Evolutionary conservation across 2,888 invertebrate species (phyloP), one percentile per base, ranked within the genome.

Genomic region (Melinaea marsaeus): DNA sequence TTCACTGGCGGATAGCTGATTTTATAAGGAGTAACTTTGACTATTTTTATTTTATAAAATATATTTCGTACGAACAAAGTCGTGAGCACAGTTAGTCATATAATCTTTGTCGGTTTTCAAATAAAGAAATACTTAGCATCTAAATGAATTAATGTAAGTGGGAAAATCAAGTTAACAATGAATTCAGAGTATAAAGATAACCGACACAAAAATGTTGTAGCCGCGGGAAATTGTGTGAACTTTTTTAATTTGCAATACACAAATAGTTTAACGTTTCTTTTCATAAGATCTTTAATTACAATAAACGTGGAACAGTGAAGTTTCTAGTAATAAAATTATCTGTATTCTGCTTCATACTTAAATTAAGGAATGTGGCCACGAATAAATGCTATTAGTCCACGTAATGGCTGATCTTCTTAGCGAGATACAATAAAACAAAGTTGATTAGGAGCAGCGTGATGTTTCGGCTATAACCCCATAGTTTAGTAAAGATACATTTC

Each of bases 341-440:
- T 66, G 62, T 65, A 67, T 61, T 55, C 58, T 42, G 56, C 59
- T 60, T 61, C 57, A 57, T 55, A 45, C 47, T 63, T 68, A 63
- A 63, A 61, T 63, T 64, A 67, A 64, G 62, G 67, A 67, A 68
- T 64, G 67, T 67, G 60, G 63, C 70, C 74, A 72, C 76, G 77
- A 78, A 83, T 83, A 80, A 78, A 80, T 76, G 71, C 77, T 76
- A 80, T 83, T 83, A 81, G 74, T 68, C 69, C 69, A 65, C 71
- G 72, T 76, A 78, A 76, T 75, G 77, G 75, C 73, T 72, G 74
- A 75, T 75, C 74, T 69, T 68, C 71, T 69, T 69, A 72, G 69
- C 69, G 63, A 71, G 74, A 74, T 74, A 75, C 77, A 79, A 81
- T 81, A 83, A 83, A 81, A 84, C 80, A 76, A 80, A 78, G 74